These are phyloP conservation scores for Cavia aperea DNA, from an alignment of 2,113 vertebrate species.

Conservation along the genomic window DNA sequence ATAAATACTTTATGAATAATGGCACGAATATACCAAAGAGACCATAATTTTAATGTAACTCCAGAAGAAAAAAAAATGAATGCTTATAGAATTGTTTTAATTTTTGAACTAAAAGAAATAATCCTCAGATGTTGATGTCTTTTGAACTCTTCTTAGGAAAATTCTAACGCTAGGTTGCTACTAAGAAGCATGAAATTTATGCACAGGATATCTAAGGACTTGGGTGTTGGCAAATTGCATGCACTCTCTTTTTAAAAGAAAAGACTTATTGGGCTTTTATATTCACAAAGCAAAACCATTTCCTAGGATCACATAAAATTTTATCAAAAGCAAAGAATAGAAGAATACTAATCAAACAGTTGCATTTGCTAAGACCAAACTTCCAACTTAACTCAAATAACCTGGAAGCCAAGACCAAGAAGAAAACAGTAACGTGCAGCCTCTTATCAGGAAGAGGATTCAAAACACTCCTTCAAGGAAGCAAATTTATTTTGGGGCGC, in stretches of 20 bases:
- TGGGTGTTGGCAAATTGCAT: neutral
- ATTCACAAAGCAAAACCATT: slow-evolving; percentile 11
- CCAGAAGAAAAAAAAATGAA: neutral
- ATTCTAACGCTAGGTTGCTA: neutral
- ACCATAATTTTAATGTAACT: neutral
- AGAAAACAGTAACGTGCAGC: neutral
- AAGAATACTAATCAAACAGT: neutral
- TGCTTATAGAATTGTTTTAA: neutral
- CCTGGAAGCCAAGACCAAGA: neutral
- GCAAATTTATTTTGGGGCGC: neutral
- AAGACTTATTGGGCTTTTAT: neutral
- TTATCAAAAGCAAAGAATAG: neutral
- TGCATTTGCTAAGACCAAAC: neutral
- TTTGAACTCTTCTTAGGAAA: neutral
- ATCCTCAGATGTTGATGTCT: neutral
- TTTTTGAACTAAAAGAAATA: neutral
- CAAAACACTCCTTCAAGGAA: neutral
- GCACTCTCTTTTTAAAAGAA: neutral
- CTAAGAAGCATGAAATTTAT: neutral
- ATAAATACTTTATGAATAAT: neutral
- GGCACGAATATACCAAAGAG: neutral
- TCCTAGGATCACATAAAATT: neutral
- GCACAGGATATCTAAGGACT: neutral
- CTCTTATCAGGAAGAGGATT: neutral
- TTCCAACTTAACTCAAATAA: slow-evolving; percentile 3